Conservation (phyloP, 2,113 vertebrate genomes). For the Taxidea taxus region DNA sequence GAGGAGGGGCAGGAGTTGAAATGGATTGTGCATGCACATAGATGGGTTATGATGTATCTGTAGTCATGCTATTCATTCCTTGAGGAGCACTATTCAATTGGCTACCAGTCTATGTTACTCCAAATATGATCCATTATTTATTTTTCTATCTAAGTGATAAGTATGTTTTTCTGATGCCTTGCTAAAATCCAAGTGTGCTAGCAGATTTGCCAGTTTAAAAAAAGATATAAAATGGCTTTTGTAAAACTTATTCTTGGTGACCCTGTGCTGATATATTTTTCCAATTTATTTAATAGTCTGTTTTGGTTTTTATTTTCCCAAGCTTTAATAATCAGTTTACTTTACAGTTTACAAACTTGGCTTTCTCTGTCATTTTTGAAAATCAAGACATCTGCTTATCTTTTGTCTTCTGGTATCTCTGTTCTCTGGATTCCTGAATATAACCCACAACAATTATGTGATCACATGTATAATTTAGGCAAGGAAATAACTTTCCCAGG, state of each 20-base stretch:
- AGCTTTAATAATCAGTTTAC: neutral
- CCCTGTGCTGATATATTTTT: neutral
- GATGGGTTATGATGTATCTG: too few relatives aligned
- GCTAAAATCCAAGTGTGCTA: neutral
- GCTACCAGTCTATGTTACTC: neutral
- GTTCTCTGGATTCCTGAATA: slow-evolving; percentile 14
- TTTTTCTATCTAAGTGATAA: neutral
- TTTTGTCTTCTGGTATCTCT: slow-evolving; percentile 42
- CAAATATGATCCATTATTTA: neutral
- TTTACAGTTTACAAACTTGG: slow-evolving; percentile 28
- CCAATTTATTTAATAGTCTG: neutral
- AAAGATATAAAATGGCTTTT: neutral
- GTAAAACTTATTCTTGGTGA: neutral
- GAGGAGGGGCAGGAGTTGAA: neutral
- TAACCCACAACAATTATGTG: neutral
- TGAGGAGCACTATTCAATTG: neutral
- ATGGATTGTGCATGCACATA: neutral
- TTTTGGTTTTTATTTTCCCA: slow-evolving; percentile 1
- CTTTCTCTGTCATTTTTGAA: slow-evolving; percentile 42
- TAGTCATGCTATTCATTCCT: neutral
- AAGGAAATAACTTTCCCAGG: neutral
- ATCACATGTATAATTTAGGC: neutral
- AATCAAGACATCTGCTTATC: slow-evolving; percentile 28
- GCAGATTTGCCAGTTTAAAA: neutral
- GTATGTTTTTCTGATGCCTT: neutral